phyloP scores from a whole-genome alignment of 2,113 vertebrate genomes.

The Ranitomeya variabilis region DNA sequence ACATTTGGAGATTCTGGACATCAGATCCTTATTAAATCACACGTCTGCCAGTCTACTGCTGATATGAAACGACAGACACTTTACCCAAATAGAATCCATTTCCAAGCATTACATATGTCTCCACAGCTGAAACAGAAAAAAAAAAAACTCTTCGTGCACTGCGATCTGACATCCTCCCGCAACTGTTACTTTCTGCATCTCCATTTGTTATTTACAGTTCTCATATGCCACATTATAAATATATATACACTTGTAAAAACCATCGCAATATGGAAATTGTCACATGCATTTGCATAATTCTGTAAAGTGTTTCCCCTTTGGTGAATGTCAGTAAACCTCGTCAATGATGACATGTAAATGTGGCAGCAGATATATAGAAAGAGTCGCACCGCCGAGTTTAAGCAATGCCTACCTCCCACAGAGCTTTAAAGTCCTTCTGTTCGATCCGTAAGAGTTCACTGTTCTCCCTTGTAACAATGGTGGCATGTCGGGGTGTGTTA shows the following conservation, averaged over 20 bases:
- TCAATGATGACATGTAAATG: neutral
- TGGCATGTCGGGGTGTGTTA: conserved; percentile 95
- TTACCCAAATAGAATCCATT: neutral
- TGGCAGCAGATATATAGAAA: neutral
- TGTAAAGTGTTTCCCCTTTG: conserved; percentile 60
- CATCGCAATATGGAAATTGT: conserved; percentile 55
- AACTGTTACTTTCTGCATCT: conserved; percentile 7
- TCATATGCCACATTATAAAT: conserved; percentile 40
- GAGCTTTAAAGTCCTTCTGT: conserved; percentile 91
- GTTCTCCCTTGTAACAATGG: conserved; percentile 90
- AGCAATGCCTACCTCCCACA: conserved; percentile 89
- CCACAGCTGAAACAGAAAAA: conserved; percentile 23
- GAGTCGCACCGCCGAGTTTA: neutral
- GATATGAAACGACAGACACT: neutral
- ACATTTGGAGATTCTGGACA: neutral
- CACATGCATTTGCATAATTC: conserved; percentile 62
- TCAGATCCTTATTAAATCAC: conserved; percentile 1
- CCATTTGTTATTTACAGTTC: conserved; percentile 55
- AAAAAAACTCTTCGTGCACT: neutral
- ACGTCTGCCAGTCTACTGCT: conserved; percentile 24
- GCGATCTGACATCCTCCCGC: conserved; percentile 27
- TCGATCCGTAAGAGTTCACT: conserved; percentile 94
- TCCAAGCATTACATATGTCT: conserved; percentile 45
- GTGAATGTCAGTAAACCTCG: conserved; percentile 54
- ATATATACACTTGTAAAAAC: conserved; percentile 25